Evolutionary conservation across 2,113 vertebrate genomes (phyloP), one percentile per base, ranked within the genome.

Genomic region (Limnothrissa miodon): DNA sequence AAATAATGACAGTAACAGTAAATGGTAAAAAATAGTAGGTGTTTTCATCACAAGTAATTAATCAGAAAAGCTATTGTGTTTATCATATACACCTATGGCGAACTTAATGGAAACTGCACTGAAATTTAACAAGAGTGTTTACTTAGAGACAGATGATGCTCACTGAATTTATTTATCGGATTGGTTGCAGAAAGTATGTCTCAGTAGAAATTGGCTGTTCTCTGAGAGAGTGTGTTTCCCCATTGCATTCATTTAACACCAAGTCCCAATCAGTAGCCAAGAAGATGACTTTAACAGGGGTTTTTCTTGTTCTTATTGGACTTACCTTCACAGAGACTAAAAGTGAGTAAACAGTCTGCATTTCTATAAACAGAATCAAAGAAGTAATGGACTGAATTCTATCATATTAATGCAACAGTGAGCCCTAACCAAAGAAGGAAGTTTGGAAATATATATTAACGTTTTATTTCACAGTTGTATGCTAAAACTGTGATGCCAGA

Each of bases 241-340:
- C 59, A 25, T 29, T 29, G 6, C 25, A 1, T n/a, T 62, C 59
- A 62, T 29, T 29, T n/a, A 62, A 29, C 59, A 25, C 23, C 29
- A 7, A 25, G 59, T 10, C 48, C 9, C n/a, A 5, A 6, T 1
- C 59, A 25, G 59, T 11, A 1, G 6, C 10, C 25, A 19, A 4
- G n/a, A 62, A 62, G 59, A 62, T 62, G 59, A 62, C 59, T 62
- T n/a, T 62, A 62, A 62, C 59, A 62, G 23, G 59, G 9, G 10
- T 62, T 10, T 62, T 25, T 25, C 10, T 62, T 4, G 1, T 62
- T n/a, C 59, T 62, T 62, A 1, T 8, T 6, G 59, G 59, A n/a
- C n/a, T 29, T 62, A n/a, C 29, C 59, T 62, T 4, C 25, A 29
- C 59, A 62, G 25, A 29, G 25, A 11, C 59, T 1, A 62, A 29